phyloP scores from a whole-genome alignment of 2,113 vertebrate genomes.

The Sphyrna mokarran region DNA sequence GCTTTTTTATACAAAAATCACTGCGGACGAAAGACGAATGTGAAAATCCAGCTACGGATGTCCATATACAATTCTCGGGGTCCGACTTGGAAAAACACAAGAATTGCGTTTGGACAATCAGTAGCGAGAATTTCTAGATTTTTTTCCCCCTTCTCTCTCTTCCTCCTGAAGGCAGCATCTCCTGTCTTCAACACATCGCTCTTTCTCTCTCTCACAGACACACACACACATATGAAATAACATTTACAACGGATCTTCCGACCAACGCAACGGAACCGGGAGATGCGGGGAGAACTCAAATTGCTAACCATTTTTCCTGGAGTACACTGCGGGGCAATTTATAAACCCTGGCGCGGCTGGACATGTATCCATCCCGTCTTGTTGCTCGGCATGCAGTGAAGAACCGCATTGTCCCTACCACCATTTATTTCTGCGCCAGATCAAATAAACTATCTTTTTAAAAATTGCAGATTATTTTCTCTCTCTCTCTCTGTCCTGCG shows the following conservation, averaged over 20 bases:
- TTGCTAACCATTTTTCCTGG: background rate
- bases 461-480: too few species aligned
- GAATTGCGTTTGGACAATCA: conserved; percentile 99
- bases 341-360: background rate
- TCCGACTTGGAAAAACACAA: conserved; percentile 81
- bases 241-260: conserved; percentile 1
- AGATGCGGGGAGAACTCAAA: too few species aligned
- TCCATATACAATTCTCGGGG: conserved; percentile 99
- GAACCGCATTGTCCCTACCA: background rate
- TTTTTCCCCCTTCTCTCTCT: background rate
- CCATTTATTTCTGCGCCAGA: background rate
- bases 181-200: background rate
- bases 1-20: too few species aligned
- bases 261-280: background rate
- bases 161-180: background rate
- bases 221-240: background rate
- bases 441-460: background rate
- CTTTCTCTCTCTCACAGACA: background rate
- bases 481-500: too few species aligned
- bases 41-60: conserved; percentile 95
- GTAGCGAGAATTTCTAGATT: conserved; percentile 68
- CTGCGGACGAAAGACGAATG: background rate
- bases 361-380: too few species aligned
- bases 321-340: conserved; percentile 4
- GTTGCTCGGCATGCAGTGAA: background rate